Percentiles rank a stretch among this genome's conserved stretches.
Conservation (phyloP, 53 echinoderm and acorn worm species). For the Mesocentrotus franciscanus region DNA sequence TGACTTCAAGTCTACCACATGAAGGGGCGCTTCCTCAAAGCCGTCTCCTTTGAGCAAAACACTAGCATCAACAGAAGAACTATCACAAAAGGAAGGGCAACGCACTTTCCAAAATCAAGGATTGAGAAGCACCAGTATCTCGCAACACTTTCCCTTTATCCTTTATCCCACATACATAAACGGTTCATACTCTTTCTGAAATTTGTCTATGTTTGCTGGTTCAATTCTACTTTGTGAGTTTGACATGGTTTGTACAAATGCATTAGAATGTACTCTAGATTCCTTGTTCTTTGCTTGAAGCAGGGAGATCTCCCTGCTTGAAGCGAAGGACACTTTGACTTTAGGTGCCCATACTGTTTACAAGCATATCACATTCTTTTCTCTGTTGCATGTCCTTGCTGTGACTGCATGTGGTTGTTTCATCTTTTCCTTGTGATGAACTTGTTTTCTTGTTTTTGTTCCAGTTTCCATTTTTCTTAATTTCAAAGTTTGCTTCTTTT, state of each 20-base stretch:
- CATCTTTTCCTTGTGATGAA: no score
- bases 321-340: neutral
- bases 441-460: no score
- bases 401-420: no score
- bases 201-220: neutral
- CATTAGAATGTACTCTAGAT: neutral
- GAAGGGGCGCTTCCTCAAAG: conserved; percentile 52
- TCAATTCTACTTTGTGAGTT: neutral
- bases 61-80: conserved; percentile 61
- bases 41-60: conserved; percentile 70
- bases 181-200: neutral
- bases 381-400: no score
- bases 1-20: no score
- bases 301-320: no score
- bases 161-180: conserved; percentile 17
- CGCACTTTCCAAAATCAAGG: conserved; percentile 64
- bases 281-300: neutral
- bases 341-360: no score
- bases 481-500: no score
- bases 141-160: conserved; percentile 35
- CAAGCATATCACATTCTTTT: no score
- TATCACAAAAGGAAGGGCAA: conserved; percentile 64
- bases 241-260: neutral
- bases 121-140: conserved; percentile 77
- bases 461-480: no score